phyloP scores from a whole-genome alignment of 2,797 vertebrate genomes.

The Sus cebifrons region DNA sequence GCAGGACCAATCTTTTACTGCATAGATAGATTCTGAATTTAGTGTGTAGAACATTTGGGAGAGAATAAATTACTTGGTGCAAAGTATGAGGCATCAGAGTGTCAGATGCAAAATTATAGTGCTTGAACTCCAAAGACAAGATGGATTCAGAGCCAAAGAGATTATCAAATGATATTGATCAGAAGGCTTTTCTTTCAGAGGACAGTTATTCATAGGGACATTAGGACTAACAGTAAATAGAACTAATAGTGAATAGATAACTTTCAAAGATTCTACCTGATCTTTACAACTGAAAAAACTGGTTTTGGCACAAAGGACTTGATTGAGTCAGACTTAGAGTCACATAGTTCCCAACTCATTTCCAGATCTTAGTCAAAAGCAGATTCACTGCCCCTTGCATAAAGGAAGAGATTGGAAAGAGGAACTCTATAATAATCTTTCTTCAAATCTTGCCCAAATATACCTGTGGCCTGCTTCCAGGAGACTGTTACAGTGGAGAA shows the following conservation, averaged over 20 bases:
- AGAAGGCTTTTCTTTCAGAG: neutral
- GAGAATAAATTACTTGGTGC: neutral
- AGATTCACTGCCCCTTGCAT: neutral
- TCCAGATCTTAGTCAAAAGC: neutral
- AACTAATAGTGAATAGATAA: neutral
- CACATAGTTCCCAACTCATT: neutral
- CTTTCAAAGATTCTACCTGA: neutral
- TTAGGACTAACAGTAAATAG: neutral
- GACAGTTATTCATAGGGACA: neutral
- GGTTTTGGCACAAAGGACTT: neutral
- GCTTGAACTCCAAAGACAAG: neutral
- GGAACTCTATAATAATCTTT: neutral
- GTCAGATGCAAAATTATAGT: neutral
- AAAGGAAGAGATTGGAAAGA: neutral
- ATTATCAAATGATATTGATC: neutral
- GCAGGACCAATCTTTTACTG: neutral
- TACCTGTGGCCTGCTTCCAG: neutral
- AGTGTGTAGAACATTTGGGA: neutral
- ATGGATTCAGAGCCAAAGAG: neutral
- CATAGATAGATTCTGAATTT: neutral
- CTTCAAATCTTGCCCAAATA: neutral
- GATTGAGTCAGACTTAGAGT: neutral
- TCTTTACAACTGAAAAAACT: neutral
- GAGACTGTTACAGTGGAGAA: neutral
- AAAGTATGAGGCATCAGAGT: constrained; percentile 6